Conservation (phyloP, 1,140 invertebrate species). For the Dendrolimus kikuchii region DNA sequence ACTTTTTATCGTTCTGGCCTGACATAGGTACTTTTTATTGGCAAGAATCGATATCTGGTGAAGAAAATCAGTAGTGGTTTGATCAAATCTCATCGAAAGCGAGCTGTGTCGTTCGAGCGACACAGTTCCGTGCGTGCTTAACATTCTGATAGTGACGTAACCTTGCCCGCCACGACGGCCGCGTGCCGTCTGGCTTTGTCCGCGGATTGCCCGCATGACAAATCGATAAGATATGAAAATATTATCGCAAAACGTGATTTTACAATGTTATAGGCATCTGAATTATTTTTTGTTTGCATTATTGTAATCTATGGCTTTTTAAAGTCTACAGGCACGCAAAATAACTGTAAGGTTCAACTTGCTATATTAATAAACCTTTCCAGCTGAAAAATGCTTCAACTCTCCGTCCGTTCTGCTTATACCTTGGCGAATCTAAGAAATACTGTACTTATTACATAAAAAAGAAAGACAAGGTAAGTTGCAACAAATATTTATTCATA, state of each 20-base stretch:
- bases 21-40: too few species aligned
- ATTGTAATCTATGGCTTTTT: constrained; percentile 12
- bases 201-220: constrained; percentile 13
- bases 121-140: background rate
- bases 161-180: constrained; percentile 21
- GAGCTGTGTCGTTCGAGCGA: too few species aligned
- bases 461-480: constrained; percentile 19
- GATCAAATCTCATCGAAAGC: too few species aligned
- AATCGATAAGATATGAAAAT: constrained; percentile 14
- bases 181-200: constrained; percentile 15
- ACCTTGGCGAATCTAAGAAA: background rate
- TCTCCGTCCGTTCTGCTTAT: background rate
- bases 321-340: constrained; percentile 12
- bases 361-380: too few species aligned
- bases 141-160: constrained; percentile 15
- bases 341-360: background rate
- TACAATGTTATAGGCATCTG: constrained; percentile 4
- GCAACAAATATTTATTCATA: constrained; percentile 56
- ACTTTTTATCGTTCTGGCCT: too few species aligned
- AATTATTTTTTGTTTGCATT: constrained; percentile 9
- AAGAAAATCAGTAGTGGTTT: too few species aligned
- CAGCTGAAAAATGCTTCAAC: too few species aligned
- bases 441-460: background rate
- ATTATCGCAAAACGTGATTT: constrained; percentile 15
- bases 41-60: too few species aligned